A percentile compares a stretch with the other conserved stretches of the same genome.
Evolutionary conservation across 2,888 invertebrate genomes (phyloP).

Genomic region (Nudaria mundana): DNA sequence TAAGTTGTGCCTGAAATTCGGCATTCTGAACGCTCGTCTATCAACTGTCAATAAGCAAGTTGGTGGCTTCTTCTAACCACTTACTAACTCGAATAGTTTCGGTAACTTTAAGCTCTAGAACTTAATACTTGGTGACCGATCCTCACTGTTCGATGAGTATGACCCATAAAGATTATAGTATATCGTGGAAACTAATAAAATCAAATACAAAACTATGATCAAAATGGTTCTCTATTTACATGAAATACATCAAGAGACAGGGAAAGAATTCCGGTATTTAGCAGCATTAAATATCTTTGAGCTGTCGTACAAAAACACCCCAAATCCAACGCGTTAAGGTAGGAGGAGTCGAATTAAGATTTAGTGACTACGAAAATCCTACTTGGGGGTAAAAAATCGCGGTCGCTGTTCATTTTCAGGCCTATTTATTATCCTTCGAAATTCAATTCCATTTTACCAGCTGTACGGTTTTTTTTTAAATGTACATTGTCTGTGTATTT

Average conservation of each 20-base stretch:
- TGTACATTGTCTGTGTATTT: constrained; percentile 30
- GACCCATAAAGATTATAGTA: too few species aligned
- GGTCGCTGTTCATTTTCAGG: constrained; percentile 29
- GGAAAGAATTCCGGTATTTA: not conserved
- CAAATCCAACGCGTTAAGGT: constrained; percentile 22
- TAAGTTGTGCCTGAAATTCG: constrained; percentile 10
- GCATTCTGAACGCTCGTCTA: constrained; percentile 13
- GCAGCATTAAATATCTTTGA: not conserved
- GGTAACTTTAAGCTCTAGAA: not conserved
- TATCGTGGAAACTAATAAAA: too few species aligned
- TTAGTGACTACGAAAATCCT: constrained; percentile 44
- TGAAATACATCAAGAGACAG: not conserved
- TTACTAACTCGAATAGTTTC: not conserved
- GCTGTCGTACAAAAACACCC: constrained; percentile 4
- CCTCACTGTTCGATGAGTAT: too few species aligned
- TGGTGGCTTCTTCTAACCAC: not conserved
- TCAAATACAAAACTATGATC: too few species aligned
- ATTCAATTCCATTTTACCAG: constrained; percentile 39
- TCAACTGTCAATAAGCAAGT: not conserved
- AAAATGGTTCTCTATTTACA: too few species aligned
- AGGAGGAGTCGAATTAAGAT: constrained; percentile 44
- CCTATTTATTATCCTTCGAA: constrained; percentile 35
- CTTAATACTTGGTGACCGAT: too few species aligned
- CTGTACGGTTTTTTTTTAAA: constrained; percentile 31
- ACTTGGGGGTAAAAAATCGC: constrained; percentile 42